These are phyloP conservation scores for Melanerpes aurifrons DNA, from an alignment of 2,113 vertebrate genomes.

Conservation along the genomic window DNA sequence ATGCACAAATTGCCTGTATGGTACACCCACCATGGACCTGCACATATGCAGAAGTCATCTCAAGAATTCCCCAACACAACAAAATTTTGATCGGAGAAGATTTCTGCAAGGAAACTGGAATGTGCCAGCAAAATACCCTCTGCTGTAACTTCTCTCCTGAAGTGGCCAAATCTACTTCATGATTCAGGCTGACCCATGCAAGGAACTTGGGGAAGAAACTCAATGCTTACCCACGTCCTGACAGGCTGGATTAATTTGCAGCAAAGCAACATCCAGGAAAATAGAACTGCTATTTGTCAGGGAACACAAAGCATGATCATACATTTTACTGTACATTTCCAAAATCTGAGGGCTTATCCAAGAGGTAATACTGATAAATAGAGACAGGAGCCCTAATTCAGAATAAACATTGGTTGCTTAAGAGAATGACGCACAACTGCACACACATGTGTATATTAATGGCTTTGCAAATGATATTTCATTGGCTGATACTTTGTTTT, in stretches of 20 bases:
- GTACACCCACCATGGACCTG: accelerated
- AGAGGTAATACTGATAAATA: not conserved
- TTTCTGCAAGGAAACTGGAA: not conserved
- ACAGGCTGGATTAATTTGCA: constrained; percentile 21
- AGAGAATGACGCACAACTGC: not conserved
- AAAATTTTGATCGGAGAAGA: not conserved
- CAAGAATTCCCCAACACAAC: not conserved
- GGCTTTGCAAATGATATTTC: not conserved
- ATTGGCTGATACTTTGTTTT: not conserved
- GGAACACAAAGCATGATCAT: not conserved
- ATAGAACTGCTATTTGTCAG: not conserved
- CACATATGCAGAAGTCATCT: not conserved
- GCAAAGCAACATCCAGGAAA: not conserved
- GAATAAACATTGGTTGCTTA: not conserved
- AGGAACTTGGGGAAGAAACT: not conserved
- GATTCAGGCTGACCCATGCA: not conserved
- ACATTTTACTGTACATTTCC: constrained; percentile 3
- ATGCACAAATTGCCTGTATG: not conserved
- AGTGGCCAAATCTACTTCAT: not conserved
- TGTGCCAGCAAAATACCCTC: not conserved
- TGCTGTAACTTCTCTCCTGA: not conserved
- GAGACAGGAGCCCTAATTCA: not conserved
- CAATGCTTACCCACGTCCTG: not conserved
- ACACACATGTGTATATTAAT: not conserved
- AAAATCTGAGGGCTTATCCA: not conserved